phyloP scores from a whole-genome alignment of 2,888 invertebrate species.

The Strigamia crassipes region DNA sequence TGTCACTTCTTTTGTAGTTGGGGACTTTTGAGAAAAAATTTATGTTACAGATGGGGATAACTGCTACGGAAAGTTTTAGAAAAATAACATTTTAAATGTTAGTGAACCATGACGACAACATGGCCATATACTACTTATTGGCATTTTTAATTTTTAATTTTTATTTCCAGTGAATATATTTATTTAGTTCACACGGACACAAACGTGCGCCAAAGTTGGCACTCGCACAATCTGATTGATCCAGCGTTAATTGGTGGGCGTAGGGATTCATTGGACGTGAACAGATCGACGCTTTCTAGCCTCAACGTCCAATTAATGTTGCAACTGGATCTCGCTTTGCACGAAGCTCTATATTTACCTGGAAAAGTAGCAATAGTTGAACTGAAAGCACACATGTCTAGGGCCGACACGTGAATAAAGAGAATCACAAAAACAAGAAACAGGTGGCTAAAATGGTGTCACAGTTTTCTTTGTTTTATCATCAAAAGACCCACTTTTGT shows the following conservation, averaged over 20 bases:
- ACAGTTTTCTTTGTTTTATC: neutral
- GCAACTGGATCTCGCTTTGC: neutral
- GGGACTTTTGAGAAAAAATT: neutral
- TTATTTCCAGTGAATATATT: neutral
- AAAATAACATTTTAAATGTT: neutral
- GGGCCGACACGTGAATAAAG: too few species aligned
- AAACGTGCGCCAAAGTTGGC: neutral
- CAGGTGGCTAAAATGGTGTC: neutral
- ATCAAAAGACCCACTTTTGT: neutral
- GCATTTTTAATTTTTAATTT: too few species aligned
- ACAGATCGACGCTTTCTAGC: neutral
- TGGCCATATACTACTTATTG: too few species aligned
- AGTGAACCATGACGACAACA: too few species aligned
- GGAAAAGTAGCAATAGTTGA: neutral
- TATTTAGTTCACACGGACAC: neutral
- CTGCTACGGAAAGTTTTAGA: neutral
- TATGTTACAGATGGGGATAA: neutral
- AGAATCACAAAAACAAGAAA: neutral
- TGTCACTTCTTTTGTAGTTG: neutral
- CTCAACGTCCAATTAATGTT: neutral
- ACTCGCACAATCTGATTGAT: neutral
- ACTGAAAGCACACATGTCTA: too few species aligned
- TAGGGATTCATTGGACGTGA: slow-evolving; percentile 1
- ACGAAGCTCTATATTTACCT: neutral
- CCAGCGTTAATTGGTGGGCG: slow-evolving; percentile 23